Percentiles rank a stretch among this genome's conserved stretches.
Evolutionary conservation across 2,888 invertebrate species (phyloP).

Genomic region (Hipparchia sbordonii): DNA sequence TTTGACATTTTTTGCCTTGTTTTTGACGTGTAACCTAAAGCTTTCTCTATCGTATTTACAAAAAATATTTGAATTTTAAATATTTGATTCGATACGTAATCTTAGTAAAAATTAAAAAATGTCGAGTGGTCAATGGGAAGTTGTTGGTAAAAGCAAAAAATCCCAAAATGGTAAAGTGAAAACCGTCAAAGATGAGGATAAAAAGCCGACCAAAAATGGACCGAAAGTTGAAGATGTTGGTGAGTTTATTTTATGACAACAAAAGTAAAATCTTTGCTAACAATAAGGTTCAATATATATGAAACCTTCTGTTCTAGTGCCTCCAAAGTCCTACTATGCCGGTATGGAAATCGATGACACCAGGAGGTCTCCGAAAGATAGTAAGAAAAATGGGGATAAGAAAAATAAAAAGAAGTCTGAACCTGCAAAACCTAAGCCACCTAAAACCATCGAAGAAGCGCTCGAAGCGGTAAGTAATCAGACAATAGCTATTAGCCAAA

Average conservation of each 20-base stretch:
- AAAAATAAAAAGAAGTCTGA: constrained; percentile 77
- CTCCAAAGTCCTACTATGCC: constrained; percentile 85
- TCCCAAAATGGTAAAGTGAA: constrained; percentile 79
- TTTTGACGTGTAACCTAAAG: constrained; percentile 78
- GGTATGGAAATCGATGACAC: constrained; percentile 85
- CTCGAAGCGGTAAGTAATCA: constrained; percentile 76
- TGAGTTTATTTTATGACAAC: constrained; percentile 72
- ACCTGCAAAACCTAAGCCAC: constrained; percentile 83
- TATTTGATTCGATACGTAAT: constrained; percentile 41
- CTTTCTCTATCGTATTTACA: constrained; percentile 68
- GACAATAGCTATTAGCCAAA: not conserved
- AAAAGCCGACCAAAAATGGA: constrained; percentile 84
- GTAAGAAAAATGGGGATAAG: constrained; percentile 74
- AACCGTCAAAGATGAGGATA: constrained; percentile 82
- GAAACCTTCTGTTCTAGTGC: constrained; percentile 71
- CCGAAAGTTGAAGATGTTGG: constrained; percentile 90
- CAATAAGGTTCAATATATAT: not conserved
- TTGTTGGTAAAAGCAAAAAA: constrained; percentile 86
- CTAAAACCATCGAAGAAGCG: constrained; percentile 86
- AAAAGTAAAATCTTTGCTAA: not conserved
- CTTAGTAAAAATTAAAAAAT: constrained; percentile 52
- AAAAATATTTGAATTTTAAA: constrained; percentile 41
- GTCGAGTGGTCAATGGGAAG: constrained; percentile 87
- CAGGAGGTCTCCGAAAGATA: constrained; percentile 79
- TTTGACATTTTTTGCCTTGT: constrained; percentile 59